phyloP scores from a whole-genome alignment of 37 sponge, comb jelly and placozoan species.

The Axinella damicornis region DNA sequence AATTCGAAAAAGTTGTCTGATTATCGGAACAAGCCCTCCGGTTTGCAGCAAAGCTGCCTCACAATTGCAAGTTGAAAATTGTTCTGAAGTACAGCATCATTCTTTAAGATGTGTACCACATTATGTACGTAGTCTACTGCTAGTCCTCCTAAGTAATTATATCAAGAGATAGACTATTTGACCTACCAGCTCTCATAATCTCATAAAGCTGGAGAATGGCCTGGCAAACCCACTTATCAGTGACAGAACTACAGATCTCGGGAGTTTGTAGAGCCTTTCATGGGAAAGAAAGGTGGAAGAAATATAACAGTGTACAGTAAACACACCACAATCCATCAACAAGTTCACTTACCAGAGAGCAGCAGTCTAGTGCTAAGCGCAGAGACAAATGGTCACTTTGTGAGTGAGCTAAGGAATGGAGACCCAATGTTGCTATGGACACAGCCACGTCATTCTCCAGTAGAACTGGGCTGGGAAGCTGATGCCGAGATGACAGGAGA shows the following conservation, averaged over 20 bases:
- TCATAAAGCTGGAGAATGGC: not conserved
- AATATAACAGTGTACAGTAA: not conserved
- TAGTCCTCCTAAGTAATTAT: too few relatives aligned
- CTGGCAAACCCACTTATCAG: slow-evolving; percentile 21
- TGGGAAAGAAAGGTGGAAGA: slow-evolving; percentile 1
- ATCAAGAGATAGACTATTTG: too few relatives aligned
- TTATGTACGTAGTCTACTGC: too few relatives aligned
- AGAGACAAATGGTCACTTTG: not conserved
- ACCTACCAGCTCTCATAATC: slow-evolving; percentile 1
- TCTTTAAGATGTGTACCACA: too few relatives aligned
- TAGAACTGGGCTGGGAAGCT: slow-evolving; percentile 3
- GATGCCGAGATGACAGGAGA: slow-evolving; percentile 29
- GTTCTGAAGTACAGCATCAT: too few relatives aligned
- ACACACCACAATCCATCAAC: not conserved
- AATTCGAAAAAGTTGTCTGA: too few relatives aligned
- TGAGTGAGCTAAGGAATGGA: not conserved
- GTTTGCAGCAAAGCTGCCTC: too few relatives aligned
- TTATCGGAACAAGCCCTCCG: too few relatives aligned
- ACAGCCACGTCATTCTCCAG: slow-evolving; percentile 1
- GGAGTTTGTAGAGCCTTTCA: slow-evolving; percentile 15
- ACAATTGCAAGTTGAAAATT: too few relatives aligned
- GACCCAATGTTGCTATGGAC: not conserved
- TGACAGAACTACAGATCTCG: not conserved
- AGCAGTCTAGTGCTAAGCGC: slow-evolving; percentile 40
- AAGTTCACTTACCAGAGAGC: slow-evolving; percentile 32